Percentiles rank a stretch among this genome's conserved stretches.
phyloP scores from a whole-genome alignment of 2,888 invertebrate species.

The Rhamnusium bicolor region DNA sequence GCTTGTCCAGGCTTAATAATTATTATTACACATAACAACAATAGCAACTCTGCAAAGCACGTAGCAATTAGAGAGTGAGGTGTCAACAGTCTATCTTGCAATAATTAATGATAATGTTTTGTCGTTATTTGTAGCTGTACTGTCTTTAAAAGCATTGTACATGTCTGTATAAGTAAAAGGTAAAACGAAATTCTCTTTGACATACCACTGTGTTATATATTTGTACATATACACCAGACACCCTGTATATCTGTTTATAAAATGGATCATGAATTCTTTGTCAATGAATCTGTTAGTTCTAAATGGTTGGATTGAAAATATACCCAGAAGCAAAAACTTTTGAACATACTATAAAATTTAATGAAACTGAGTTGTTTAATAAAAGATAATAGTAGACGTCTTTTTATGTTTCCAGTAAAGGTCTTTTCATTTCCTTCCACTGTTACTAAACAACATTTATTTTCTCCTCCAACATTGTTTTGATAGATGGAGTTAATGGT shows the following conservation, averaged over 20 bases:
- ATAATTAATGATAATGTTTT: no score
- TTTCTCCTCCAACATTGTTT: conserved; percentile 15
- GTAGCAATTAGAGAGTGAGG: no score
- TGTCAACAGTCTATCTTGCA: no score
- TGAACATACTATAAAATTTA: neutral
- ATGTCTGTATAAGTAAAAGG: no score
- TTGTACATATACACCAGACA: no score
- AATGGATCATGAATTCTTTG: neutral
- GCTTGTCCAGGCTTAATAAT: no score
- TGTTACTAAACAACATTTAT: conserved; percentile 5
- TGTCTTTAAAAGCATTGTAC: no score
- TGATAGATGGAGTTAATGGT: neutral
- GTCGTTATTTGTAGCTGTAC: no score
- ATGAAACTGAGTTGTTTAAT: neutral
- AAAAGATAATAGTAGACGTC: neutral
- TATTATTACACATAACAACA: no score
- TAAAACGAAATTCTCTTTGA: no score
- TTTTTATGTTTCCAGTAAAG: conserved; percentile 2
- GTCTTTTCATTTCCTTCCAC: conserved; percentile 3
- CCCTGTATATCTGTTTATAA: neutral
- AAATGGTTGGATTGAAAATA: neutral
- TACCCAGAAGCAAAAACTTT: neutral
- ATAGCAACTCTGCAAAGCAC: no score
- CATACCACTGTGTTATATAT: no score
- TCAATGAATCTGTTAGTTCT: neutral